These are phyloP conservation scores for Parnassius smintheus DNA, from an alignment of 2,888 invertebrate species.

Conservation along the genomic window DNA sequence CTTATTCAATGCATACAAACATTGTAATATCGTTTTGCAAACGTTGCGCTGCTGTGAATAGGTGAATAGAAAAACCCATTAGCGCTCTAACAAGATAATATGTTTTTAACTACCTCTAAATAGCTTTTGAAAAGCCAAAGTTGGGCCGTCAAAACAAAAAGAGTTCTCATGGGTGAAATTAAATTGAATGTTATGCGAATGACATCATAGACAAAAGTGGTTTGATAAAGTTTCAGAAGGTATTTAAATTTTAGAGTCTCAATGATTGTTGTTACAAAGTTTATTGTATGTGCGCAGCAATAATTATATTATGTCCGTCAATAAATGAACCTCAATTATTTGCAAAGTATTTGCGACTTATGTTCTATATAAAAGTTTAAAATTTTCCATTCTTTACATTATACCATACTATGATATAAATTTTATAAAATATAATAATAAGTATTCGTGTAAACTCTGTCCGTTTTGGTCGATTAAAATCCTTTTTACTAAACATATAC, in stretches of 20 bases:
- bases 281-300: neutral
- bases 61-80: conserved; percentile 32
- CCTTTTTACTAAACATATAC: too few relatives aligned
- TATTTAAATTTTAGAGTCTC: conserved; percentile 3
- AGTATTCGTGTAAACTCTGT: too few relatives aligned
- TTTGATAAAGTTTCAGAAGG: conserved; percentile 6
- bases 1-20: conserved; percentile 16
- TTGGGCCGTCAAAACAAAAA: conserved; percentile 7
- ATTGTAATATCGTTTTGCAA: conserved; percentile 17
- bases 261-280: conserved; percentile 6
- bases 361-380: too few relatives aligned
- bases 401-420: too few relatives aligned
- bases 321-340: too few relatives aligned
- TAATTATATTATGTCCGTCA: neutral
- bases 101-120: conserved; percentile 4
- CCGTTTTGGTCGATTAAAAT: too few relatives aligned
- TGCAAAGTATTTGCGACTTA: too few relatives aligned
- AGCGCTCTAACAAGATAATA: conserved; percentile 28
- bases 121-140: conserved; percentile 10
- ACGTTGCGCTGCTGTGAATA: conserved; percentile 9
- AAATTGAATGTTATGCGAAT: conserved; percentile 10
- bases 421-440: too few relatives aligned
- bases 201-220: conserved; percentile 9
- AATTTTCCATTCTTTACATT: too few relatives aligned
- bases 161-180: conserved; percentile 7